Base-by-base conservation (phyloP, 2,888 invertebrate genomes). In the Apoderus coryli region DNA sequence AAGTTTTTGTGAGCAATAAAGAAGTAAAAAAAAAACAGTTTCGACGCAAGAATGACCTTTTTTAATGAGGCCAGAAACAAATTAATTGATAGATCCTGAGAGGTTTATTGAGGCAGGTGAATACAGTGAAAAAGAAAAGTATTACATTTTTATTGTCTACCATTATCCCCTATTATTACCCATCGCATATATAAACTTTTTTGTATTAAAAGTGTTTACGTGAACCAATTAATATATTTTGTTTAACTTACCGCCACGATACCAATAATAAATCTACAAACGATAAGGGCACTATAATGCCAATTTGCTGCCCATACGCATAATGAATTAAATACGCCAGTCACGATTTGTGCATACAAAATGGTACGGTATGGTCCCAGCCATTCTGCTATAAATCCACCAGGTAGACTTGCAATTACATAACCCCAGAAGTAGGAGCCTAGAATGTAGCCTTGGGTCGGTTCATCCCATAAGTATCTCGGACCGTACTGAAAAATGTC, bases 221-320 rank as follows among this genome's bases (percentile, higher is more conserved):
- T 28, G 3, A 26, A 24, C 22, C n/a, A n/a, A n/a, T n/a, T n/a
- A n/a, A n/a, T n/a, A n/a, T n/a, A n/a, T n/a, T n/a, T n/a, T n/a
- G n/a, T n/a, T n/a, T n/a, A n/a, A 57, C 65, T 57, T 59, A 72
- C 75, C 39, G 67, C 70, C 35, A 69, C 56, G 31, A 66, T 54
- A 34, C 75, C 75, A 14, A 72, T 57, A 1, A 65, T 41, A 41
- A 74, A 66, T 38, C 75, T 57, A 5, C 64, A 44, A 1, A 57
- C 50, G 33, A 72, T 64, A 2, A 75, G 52, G 0, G 63, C 62
- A 26, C 65, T 56, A 36, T 63, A 67, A 42, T 64, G 60, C 43
- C 64, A 47, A 22, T 58, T 52, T 1, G 73, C 69, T 1, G 67
- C 67, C 1, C 63, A 41, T 1, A 74, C 73, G 25, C 65, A 66